Conservation (phyloP, 2,888 invertebrate species). For the Tenthredo amoena region DNA sequence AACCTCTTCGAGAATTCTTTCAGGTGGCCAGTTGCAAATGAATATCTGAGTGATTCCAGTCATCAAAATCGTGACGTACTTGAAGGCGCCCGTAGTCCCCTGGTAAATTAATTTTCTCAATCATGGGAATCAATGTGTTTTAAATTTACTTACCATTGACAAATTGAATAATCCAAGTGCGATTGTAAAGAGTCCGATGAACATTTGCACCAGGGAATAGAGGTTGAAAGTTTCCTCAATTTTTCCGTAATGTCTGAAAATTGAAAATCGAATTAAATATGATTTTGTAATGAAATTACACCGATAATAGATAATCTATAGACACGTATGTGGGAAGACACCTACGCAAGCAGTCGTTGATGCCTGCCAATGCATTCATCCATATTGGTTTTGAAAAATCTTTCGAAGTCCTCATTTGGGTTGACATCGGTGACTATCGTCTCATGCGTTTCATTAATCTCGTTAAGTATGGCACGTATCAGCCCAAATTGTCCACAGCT, state of each 20-base stretch:
- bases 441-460: constrained; percentile 2
- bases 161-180: constrained; percentile 39
- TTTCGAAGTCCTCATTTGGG: constrained; percentile 7
- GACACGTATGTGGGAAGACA: background rate
- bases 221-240: constrained; percentile 35
- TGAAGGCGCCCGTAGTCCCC: constrained; percentile 3
- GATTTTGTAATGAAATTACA: background rate
- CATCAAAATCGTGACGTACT: constrained; percentile 24
- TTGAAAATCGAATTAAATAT: background rate
- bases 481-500: constrained; percentile 36
- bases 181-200: constrained; percentile 18
- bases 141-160: constrained; percentile 1
- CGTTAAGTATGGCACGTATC: constrained; percentile 12
- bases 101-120: background rate
- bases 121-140: background rate
- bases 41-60: constrained; percentile 23
- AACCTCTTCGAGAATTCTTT: constrained; percentile 31
- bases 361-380: constrained; percentile 27
- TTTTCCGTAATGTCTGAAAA: constrained; percentile 5
- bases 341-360: constrained; percentile 35
- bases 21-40: constrained; percentile 39
- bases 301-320: background rate
- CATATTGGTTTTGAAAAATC: constrained; percentile 6
- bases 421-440: background rate
- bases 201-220: constrained; percentile 27